phyloP scores from a whole-genome alignment of 2,888 invertebrate genomes.

The Aleiodes leptofemur region DNA sequence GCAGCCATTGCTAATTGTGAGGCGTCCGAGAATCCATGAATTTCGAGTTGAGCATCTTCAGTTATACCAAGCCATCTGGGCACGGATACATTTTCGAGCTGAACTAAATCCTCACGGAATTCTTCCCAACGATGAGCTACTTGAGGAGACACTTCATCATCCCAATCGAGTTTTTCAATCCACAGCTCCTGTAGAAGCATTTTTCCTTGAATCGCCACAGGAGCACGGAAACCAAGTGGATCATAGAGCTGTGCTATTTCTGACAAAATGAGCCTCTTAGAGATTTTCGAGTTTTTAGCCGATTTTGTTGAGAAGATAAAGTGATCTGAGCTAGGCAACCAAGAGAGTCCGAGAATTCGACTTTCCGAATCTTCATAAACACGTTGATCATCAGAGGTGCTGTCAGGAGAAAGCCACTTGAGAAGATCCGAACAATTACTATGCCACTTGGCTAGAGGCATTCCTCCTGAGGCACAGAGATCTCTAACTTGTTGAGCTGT shows the following conservation, averaged over 20 bases:
- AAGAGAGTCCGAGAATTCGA: background rate
- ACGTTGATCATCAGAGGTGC: background rate
- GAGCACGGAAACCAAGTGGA: constrained; percentile 42
- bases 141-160: constrained; percentile 30
- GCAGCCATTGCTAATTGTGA: constrained; percentile 54
- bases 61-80: constrained; percentile 29
- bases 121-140: constrained; percentile 4
- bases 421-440: background rate
- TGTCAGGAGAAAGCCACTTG: background rate
- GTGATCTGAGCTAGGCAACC: background rate
- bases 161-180: constrained; percentile 43
- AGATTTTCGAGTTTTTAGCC: background rate
- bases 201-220: constrained; percentile 45
- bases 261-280: background rate
- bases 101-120: constrained; percentile 10
- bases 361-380: background rate
- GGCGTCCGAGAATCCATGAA: constrained; percentile 57
- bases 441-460: background rate
- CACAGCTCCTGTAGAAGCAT: constrained; percentile 43
- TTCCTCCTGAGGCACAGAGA: background rate
- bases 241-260: constrained; percentile 3
- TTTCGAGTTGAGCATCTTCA: no score
- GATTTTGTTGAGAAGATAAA: background rate
- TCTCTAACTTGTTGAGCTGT: background rate
- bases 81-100: constrained; percentile 5